Percentiles rank a stretch among this genome's conserved stretches.
These are phyloP conservation scores for Hyles vespertilio DNA, from an alignment of 1,140 invertebrate species.

Conservation along the genomic window DNA sequence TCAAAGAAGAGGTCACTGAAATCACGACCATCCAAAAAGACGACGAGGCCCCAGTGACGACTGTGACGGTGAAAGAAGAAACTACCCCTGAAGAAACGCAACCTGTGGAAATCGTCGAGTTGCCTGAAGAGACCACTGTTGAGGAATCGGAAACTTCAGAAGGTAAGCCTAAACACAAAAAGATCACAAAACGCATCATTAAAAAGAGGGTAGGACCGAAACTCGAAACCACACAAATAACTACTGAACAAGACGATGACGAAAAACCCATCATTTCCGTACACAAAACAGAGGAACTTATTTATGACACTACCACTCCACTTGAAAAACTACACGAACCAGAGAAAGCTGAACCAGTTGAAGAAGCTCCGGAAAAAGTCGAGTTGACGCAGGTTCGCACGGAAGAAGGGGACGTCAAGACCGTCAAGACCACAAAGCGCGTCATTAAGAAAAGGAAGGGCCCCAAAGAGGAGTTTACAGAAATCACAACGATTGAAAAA, in stretches of 20 bases:
- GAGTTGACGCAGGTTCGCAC: not conserved
- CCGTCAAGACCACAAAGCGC: not conserved
- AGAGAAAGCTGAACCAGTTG: not conserved
- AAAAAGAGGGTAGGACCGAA: conserved; percentile 32
- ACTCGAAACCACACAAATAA: conserved; percentile 8
- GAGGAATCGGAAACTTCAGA: conserved; percentile 23
- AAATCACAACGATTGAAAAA: conserved; percentile 41
- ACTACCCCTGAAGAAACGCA: conserved; percentile 30
- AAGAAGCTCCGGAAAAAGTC: conserved; percentile 1
- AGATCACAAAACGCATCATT: conserved; percentile 39
- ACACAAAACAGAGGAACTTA: conserved; percentile 7
- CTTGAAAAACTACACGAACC: conserved; percentile 2
- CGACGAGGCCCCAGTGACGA: not conserved
- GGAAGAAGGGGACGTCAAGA: not conserved
- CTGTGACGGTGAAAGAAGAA: conserved; percentile 2
- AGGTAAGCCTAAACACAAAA: conserved; percentile 15
- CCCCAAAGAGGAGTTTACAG: conserved; percentile 36
- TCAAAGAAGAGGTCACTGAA: not conserved
- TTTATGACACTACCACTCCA: conserved; percentile 6
- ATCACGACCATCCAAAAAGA: conserved; percentile 13
- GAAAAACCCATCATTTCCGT: not conserved
- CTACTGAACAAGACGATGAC: conserved; percentile 8
- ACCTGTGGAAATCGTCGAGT: conserved; percentile 27
- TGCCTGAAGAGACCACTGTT: conserved; percentile 24
- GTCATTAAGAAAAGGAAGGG: not conserved